Evolutionary conservation across 2,888 invertebrate genomes (phyloP), one percentile per base, ranked within the genome.

Genomic region (Zygaena filipendulae): DNA sequence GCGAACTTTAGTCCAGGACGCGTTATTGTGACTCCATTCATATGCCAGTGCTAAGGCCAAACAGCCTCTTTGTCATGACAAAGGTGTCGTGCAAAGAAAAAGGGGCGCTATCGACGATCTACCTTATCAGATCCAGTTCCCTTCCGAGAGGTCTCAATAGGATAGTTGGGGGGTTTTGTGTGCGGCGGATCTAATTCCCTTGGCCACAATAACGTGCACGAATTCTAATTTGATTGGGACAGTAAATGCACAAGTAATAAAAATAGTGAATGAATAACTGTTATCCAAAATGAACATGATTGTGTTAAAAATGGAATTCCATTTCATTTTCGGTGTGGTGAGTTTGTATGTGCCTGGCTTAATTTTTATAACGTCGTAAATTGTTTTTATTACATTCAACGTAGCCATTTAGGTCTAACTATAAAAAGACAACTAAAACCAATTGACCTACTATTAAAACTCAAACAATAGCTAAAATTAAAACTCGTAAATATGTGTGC

Each of bases 11-110:
- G 58, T 58, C 61, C 67, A 59, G 69, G 74, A 70, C 69, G 69
- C 56, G 75, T 71, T 77, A 77, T 77, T 74, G 75, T 74, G 62
- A 66, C 69, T 68, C 77, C 62, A 77, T 79, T 79, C 75, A 79
- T 66, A 74, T 71, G 77, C 77, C 77, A 77, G 60, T 56, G 64
- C 60, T 61, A 59, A 70, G 67, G 63, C 71, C 70, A 71, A 74
- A 77, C 74, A 77, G 71, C 56, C 63, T 66, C 58, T 75, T 79
- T 79, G 77, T 79, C 61, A 70, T 75, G 74, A 75, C 77, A 75
- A 79, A 79, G 75, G 77, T 79, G 77, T 77, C 75, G 74, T 62
- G 67, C 58, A 66, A 75, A 75, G 77, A 74, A 77, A 77, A 77
- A 74, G 69, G 71, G 67, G 58, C 66, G 66, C 63, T 75, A 79